Evolutionary conservation across 2,888 invertebrate species (phyloP), one percentile per base, ranked within the genome.

Genomic region (Parnassius mnemosyne): DNA sequence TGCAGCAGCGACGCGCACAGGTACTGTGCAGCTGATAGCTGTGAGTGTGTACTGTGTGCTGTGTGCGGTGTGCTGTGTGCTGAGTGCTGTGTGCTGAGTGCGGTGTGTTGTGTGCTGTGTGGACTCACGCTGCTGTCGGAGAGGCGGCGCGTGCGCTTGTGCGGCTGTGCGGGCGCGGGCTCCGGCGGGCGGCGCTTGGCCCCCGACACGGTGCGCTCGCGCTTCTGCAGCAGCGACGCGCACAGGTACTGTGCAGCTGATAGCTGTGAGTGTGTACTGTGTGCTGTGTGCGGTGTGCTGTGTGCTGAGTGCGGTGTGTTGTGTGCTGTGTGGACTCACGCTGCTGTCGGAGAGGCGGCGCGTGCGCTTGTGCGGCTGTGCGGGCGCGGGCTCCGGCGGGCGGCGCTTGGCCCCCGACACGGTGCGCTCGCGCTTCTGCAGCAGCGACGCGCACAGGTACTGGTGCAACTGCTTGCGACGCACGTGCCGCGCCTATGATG

Each of bases 401-500:
- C 80, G 80, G 66, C 89, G 81, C 66, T 86, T 86, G 68, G 71
- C 71, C 63, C 77, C 83, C 64, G 94, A 94, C 34, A 93, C 92
- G 75, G 95, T 95, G 64, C 95, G 92, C 80, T 96, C 96, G 49
- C 95, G 93, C 78, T 94, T 95, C 57, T 95, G 81, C 66, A 96
- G 81, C 66, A 95, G 92, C 69, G 94, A 94, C 11, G 93, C 92
- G 9, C 96, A 93, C 67, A 96, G 87, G 85, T 96, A 97, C 76
- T 94, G 94, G 68, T 93, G 92, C 49, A 97, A 88, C 72, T 96
- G 95, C 83, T 94, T 96, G 78, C 95, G 94, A 68, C 96, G 96
- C 0, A 98, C 97, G 84, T 98, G 96, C 7, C 96, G 94, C 1
- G 97, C 97, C 91, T 98, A 96, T 10, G n/a, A 20, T 25, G 13